phyloP scores from a whole-genome alignment of 2,113 vertebrate species.

The Phaethornis superciliosus region DNA sequence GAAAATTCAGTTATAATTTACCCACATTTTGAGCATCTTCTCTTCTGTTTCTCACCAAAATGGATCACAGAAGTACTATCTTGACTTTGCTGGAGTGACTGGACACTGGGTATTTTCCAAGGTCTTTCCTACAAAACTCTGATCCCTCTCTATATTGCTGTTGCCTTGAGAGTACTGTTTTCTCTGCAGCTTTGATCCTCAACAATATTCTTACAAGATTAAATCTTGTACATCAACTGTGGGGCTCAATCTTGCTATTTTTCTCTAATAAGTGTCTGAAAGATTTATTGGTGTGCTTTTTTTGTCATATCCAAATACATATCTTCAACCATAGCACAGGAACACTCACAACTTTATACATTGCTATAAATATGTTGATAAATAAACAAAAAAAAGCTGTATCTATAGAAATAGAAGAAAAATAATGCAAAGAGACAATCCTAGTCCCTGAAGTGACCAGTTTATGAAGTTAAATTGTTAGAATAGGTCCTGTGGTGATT shows the following conservation, averaged over 20 bases:
- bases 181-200: neutral
- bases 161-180: neutral
- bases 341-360: neutral
- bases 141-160: neutral
- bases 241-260: neutral
- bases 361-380: neutral
- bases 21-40: neutral
- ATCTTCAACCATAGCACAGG: neutral
- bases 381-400: neutral
- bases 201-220: neutral
- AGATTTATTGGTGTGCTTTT: neutral
- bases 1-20: neutral
- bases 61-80: neutral
- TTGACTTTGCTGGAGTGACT: neutral
- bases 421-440: neutral
- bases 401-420: neutral
- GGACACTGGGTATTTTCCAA: neutral
- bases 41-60: neutral
- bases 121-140: neutral
- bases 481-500: too few species aligned
- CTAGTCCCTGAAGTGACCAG: neutral
- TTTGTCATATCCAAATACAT: neutral
- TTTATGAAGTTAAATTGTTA: neutral
- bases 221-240: neutral
- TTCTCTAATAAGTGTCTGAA: neutral